Evolutionary conservation across 2,797 vertebrate genomes (phyloP).

Genomic region (Mus caroli): DNA sequence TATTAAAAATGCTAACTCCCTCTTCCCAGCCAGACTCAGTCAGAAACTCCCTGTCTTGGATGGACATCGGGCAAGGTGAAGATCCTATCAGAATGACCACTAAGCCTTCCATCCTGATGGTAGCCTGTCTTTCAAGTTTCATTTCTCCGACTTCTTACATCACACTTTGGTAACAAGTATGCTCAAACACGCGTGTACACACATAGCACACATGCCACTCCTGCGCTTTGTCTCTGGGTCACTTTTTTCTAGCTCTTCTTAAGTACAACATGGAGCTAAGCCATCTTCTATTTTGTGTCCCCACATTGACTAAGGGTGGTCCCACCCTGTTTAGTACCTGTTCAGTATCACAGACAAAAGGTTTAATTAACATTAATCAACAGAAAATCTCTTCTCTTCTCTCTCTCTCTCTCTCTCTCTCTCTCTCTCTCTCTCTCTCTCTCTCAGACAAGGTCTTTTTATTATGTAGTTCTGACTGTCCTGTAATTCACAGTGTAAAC

Average conservation of each 20-base stretch:
- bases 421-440: not conserved
- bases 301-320: not conserved
- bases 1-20: not conserved
- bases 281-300: not conserved
- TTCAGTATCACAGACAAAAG: not conserved
- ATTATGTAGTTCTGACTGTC: not conserved
- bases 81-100: not conserved
- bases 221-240: not conserved
- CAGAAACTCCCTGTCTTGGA: not conserved
- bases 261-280: not conserved
- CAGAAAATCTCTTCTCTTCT: not conserved
- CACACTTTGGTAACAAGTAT: not conserved
- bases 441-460: not conserved
- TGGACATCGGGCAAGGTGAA: not conserved
- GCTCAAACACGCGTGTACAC: not conserved
- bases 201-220: not conserved
- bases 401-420: not conserved
- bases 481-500: not conserved
- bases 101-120: not conserved
- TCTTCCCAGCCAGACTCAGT: not conserved
- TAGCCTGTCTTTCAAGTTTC: not conserved
- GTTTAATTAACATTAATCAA: not conserved
- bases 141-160: not conserved
- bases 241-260: not conserved
- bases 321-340: not conserved